Base-by-base conservation (phyloP, 2,888 invertebrate species). In the Drosophila recens region DNA sequence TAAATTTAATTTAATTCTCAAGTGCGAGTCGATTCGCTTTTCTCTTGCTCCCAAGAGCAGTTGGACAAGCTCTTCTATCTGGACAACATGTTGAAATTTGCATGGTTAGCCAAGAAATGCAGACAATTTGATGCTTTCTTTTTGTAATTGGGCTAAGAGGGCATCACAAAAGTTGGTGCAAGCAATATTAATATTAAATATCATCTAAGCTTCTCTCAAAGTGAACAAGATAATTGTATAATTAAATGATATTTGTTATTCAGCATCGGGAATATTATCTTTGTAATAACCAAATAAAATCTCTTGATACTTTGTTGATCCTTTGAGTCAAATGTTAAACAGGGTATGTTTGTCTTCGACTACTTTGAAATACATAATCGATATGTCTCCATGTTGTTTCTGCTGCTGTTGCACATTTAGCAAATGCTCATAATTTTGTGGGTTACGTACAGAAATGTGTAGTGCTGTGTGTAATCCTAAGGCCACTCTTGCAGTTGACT, bases 401-500 rank as follows among this genome's bases (percentile, higher is more conserved):
- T 46, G 33, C 59, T 59, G 42, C 4, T 40, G 42, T 51, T 51
- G 43, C 42, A 56, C 40, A 56, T 62, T 61, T 66, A 49, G 63
- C 63, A 75, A 64, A 75, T 42, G 42, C 46, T 54, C 73, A 76
- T 76, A 48, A 57, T 64, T 49, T 46, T 46, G 62, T 63, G 45
- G 62, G 13, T 20, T 52, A 42, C 15, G 10, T 17, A 11, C 20
- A 15, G 40, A 17, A 36, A 15, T 30, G 40, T 51, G 27, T 17
- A 11, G 15, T 34, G 13, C 33, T n/a, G 10, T 33, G 11, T 13
- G 46, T 57, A 17, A n/a, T 45, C 3, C 43, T 17, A 48, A 17
- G 36, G 34, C 36, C 38, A 27, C 15, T 8, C 30, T 49, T 56
- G 79, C 75, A 79, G 61, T 73, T 76, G 79, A 76, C 80, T 76